Percentiles rank a stretch among this genome's conserved stretches.
Evolutionary conservation across 2,888 invertebrate genomes (phyloP).

Genomic region (Drosophila atroscutellata): DNA sequence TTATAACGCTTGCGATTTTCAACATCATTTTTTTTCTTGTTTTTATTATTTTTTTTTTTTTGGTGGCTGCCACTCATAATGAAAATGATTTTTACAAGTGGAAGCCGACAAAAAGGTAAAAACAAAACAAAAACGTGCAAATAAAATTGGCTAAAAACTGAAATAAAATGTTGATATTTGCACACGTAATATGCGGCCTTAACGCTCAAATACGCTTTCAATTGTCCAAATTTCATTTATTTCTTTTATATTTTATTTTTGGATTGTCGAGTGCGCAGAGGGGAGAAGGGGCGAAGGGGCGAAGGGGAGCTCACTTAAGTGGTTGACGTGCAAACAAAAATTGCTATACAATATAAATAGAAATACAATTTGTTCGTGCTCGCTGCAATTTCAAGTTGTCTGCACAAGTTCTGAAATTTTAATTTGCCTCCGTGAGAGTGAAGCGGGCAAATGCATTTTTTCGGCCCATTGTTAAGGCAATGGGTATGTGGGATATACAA

Average conservation of each 20-base stretch:
- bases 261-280: neutral
- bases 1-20: slow-evolving; percentile 42
- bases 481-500: slow-evolving; percentile 22
- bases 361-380: slow-evolving; percentile 61
- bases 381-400: slow-evolving; percentile 74
- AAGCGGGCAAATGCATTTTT: slow-evolving; percentile 25
- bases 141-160: slow-evolving; percentile 67
- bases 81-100: slow-evolving; percentile 78
- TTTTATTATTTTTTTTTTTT: slow-evolving; percentile 33
- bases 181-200: slow-evolving; percentile 79
- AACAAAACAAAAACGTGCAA: neutral
- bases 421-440: slow-evolving; percentile 53
- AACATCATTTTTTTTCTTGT: slow-evolving; percentile 14
- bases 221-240: slow-evolving; percentile 72
- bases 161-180: slow-evolving; percentile 78
- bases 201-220: slow-evolving; percentile 81
- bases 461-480: slow-evolving; percentile 38
- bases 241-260: slow-evolving; percentile 18
- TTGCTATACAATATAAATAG: slow-evolving; percentile 80
- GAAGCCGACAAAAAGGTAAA: slow-evolving; percentile 24
- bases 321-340: slow-evolving; percentile 72
- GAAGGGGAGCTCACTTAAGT: slow-evolving; percentile 58
- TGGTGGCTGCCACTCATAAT: slow-evolving; percentile 68
- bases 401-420: slow-evolving; percentile 58
- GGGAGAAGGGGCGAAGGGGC: too few relatives aligned